phyloP scores from a whole-genome alignment of 1,140 invertebrate species.

The Drosophila dunni region DNA sequence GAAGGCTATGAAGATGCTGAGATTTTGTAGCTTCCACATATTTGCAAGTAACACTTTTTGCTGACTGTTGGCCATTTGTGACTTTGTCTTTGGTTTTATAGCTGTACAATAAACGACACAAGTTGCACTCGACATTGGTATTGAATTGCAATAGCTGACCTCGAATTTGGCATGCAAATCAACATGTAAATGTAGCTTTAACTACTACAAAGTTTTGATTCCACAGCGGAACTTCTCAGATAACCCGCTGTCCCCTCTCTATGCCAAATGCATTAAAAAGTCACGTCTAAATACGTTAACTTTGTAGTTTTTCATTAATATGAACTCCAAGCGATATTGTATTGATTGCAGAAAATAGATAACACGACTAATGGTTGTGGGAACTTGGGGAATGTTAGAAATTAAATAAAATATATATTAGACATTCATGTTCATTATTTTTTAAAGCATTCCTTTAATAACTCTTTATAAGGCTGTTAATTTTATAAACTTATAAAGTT shows the following conservation, averaged over 20 bases:
- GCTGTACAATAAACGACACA: slow-evolving; percentile 18
- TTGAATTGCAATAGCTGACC: slow-evolving; percentile 32
- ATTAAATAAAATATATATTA: no score
- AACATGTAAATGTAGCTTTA: slow-evolving; percentile 58
- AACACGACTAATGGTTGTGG: no score
- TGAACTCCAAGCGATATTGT: background rate
- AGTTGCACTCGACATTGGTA: slow-evolving; percentile 9
- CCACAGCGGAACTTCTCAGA: slow-evolving; percentile 55
- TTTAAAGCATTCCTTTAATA: no score
- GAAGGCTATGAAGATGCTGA: slow-evolving; percentile 36
- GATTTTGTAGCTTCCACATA: slow-evolving; percentile 47
- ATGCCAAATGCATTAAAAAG: background rate
- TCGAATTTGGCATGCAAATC: slow-evolving; percentile 53
- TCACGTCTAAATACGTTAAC: slow-evolving; percentile 20
- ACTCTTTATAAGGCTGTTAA: background rate
- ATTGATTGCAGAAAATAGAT: background rate
- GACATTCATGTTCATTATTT: no score
- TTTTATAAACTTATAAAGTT: background rate
- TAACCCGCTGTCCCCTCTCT: slow-evolving; percentile 27
- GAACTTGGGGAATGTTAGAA: no score
- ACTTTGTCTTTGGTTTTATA: slow-evolving; percentile 58
- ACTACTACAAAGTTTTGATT: slow-evolving; percentile 36
- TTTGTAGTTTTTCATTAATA: background rate
- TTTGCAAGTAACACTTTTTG: slow-evolving; percentile 21
- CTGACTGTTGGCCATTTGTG: slow-evolving; percentile 48